These are phyloP conservation scores for Pocillopora damicornis DNA, from an alignment of 64 coral and sea anemone genomes.

Conservation along the genomic window DNA sequence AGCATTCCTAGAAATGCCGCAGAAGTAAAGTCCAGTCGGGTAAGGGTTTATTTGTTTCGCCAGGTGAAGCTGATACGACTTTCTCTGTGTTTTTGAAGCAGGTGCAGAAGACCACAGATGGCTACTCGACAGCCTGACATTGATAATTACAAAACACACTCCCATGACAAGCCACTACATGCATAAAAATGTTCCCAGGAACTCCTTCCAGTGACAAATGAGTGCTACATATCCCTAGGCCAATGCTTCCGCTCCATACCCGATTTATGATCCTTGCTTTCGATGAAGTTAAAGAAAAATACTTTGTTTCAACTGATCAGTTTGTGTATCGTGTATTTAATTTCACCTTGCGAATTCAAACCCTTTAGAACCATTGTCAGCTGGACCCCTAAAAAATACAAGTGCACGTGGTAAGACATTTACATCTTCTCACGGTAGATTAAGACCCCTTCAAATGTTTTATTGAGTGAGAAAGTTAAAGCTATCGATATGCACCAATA, in stretches of 20 bases:
- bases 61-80: background rate
- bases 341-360: slow-evolving; percentile 2
- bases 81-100: too few relatives aligned
- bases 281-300: background rate
- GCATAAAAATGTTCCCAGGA: too few relatives aligned
- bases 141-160: too few relatives aligned
- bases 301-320: background rate
- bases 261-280: background rate
- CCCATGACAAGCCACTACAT: too few relatives aligned
- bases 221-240: background rate
- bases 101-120: too few relatives aligned
- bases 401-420: background rate
- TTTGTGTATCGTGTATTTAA: background rate
- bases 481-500: too few relatives aligned
- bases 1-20: too few relatives aligned
- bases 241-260: background rate
- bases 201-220: too few relatives aligned
- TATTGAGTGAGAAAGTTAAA: too few relatives aligned
- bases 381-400: slow-evolving; percentile 8
- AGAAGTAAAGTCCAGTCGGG: too few relatives aligned
- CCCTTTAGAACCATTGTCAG: slow-evolving; percentile 4
- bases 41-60: background rate
- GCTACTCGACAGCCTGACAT: too few relatives aligned
- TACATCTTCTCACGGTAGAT: background rate
- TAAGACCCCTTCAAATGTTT: too few relatives aligned